These are phyloP conservation scores for Punctoribates punctum DNA, from an alignment of 2,888 invertebrate species.

Conservation along the genomic window DNA sequence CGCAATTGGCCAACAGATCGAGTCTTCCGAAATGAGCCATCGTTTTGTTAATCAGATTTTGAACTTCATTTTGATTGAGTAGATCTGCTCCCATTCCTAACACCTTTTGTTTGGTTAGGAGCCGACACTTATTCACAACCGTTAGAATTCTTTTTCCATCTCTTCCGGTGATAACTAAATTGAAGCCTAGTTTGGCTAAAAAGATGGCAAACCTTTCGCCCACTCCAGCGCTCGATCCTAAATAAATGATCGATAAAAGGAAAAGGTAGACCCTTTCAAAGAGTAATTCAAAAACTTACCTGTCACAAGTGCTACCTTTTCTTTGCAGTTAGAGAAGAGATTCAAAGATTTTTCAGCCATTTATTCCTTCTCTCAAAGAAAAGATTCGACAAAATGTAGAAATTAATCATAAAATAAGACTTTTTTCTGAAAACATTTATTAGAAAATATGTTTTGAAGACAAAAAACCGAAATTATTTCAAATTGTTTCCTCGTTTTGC, in stretches of 20 bases:
- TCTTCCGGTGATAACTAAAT: conserved; percentile 24
- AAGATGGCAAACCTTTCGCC: neutral
- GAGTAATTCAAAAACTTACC: neutral
- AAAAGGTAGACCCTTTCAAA: no score
- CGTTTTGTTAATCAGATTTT: conserved; percentile 15
- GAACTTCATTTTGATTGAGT: neutral
- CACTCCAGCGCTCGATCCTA: conserved; percentile 4
- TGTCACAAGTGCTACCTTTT: neutral
- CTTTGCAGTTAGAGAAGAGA: neutral
- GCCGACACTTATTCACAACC: neutral
- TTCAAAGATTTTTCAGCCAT: neutral
- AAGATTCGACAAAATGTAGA: no score
- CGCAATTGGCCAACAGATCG: conserved; percentile 39
- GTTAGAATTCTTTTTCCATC: neutral
- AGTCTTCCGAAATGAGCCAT: conserved; percentile 22
- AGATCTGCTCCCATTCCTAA: conserved; percentile 29
- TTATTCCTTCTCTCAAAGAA: no score
- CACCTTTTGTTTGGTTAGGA: conserved; percentile 13
- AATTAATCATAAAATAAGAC: no score
- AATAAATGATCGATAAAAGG: neutral
- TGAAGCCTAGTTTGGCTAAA: conserved; percentile 1
- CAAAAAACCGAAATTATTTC: no score
- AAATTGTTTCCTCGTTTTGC: no score
- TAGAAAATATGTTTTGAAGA: no score
- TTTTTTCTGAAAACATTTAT: no score